A percentile compares a stretch with the other conserved stretches of the same genome.
Conservation (phyloP, 2,888 invertebrate species). For the Gerosis bhagava region DNA sequence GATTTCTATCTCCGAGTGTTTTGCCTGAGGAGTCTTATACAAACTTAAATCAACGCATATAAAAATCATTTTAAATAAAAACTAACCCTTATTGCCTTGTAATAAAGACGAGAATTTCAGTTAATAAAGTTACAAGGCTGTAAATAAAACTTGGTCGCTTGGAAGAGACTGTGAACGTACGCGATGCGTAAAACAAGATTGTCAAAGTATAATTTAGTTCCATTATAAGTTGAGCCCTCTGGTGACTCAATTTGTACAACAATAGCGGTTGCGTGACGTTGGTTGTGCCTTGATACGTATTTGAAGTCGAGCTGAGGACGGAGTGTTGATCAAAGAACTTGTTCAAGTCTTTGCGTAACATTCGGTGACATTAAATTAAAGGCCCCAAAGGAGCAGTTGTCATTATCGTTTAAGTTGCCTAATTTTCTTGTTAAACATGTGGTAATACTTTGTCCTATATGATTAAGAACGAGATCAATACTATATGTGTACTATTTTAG, state of each 20-base stretch:
- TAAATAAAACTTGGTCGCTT: conserved; percentile 42
- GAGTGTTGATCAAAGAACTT: conserved; percentile 19
- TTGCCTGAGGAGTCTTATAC: conserved; percentile 61
- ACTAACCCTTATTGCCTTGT: neutral
- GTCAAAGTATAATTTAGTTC: conserved; percentile 69
- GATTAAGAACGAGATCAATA: no score
- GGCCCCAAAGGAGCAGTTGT: neutral
- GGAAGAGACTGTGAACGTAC: conserved; percentile 71
- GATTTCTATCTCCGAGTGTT: conserved; percentile 75
- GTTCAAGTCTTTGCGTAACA: conserved; percentile 13
- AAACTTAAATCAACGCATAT: no score
- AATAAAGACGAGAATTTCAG: conserved; percentile 36
- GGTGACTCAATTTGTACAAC: conserved; percentile 6
- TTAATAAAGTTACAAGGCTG: no score
- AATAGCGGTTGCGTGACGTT: neutral
- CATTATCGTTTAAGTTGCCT: neutral
- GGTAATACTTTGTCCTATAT: no score
- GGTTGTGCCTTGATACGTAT: conserved; percentile 15
- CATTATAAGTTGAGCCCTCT: conserved; percentile 44
- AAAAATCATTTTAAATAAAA: no score
- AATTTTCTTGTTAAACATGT: no score
- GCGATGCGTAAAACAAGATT: conserved; percentile 76
- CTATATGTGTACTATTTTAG: no score
- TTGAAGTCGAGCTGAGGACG: conserved; percentile 17
- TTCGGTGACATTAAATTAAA: conserved; percentile 20